Conservation (phyloP, 2,888 invertebrate genomes). For the Cecidostiba fungosa region DNA sequence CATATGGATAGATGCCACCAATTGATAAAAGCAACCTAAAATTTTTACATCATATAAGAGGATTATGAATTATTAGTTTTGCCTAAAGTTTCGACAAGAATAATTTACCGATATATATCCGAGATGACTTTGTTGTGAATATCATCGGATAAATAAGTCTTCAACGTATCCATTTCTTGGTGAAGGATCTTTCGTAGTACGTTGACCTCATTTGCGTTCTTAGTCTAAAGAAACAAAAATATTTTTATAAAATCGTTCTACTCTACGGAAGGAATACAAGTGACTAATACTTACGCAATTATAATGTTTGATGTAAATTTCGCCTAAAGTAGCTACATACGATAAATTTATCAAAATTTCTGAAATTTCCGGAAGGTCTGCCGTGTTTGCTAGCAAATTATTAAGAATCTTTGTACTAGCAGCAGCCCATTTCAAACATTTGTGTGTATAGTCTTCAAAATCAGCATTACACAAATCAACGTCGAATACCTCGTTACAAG, state of each 20-base stretch:
- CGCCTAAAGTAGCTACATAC: slow-evolving; percentile 76
- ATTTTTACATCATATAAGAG: slow-evolving; percentile 36
- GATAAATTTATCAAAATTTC: slow-evolving; percentile 75
- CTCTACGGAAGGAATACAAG: background rate
- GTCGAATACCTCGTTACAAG: slow-evolving; percentile 66
- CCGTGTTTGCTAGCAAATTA: slow-evolving; percentile 65
- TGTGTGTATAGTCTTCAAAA: slow-evolving; percentile 70
- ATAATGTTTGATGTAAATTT: slow-evolving; percentile 78
- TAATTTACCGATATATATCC: slow-evolving; percentile 61
- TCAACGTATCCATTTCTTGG: slow-evolving; percentile 71
- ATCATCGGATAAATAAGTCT: slow-evolving; percentile 68
- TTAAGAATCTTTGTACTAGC: slow-evolving; percentile 73
- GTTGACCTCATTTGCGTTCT: slow-evolving; percentile 74
- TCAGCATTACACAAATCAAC: slow-evolving; percentile 68
- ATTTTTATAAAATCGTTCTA: slow-evolving; percentile 13
- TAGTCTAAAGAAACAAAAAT: slow-evolving; percentile 74
- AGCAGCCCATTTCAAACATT: slow-evolving; percentile 76
- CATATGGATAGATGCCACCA: slow-evolving; percentile 67
- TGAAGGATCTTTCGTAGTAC: slow-evolving; percentile 70
- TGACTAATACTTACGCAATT: slow-evolving; percentile 76
- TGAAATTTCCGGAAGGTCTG: slow-evolving; percentile 71
- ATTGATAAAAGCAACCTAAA: slow-evolving; percentile 63
- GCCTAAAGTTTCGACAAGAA: background rate
- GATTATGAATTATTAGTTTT: slow-evolving; percentile 13
- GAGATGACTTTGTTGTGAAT: slow-evolving; percentile 67